Evolutionary conservation across 2,888 invertebrate genomes (phyloP).

Genomic region (Macrosoma leucophasiata): DNA sequence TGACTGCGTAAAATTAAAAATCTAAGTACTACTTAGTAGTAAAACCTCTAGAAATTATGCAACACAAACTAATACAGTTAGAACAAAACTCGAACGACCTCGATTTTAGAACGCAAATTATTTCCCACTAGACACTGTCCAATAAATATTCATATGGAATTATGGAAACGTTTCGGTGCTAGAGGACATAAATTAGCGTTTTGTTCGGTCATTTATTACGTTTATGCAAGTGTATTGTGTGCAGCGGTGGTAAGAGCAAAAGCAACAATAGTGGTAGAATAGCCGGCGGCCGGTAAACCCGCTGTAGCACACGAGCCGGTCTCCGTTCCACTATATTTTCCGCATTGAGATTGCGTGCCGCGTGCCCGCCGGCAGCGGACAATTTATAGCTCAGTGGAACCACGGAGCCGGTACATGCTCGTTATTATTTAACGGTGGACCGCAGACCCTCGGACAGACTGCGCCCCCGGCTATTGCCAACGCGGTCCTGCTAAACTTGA

Average conservation of each 20-base stretch:
- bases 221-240: constrained; percentile 20
- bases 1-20: no score
- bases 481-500: constrained; percentile 47
- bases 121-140: no score
- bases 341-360: constrained; percentile 73
- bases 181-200: no score
- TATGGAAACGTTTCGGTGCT: no score
- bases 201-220: no score
- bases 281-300: constrained; percentile 38
- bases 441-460: constrained; percentile 42
- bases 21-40: no score
- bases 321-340: constrained; percentile 50
- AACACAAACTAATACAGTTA: constrained; percentile 8
- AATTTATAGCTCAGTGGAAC: constrained; percentile 66
- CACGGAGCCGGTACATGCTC: constrained; percentile 46
- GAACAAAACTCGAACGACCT: constrained; percentile 20
- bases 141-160: no score
- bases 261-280: constrained; percentile 45
- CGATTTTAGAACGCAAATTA: constrained; percentile 23
- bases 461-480: constrained; percentile 58
- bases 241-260: constrained; percentile 28
- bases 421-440: constrained; percentile 65
- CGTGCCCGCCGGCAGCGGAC: constrained; percentile 67
- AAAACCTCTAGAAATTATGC: no score
- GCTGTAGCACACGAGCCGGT: constrained; percentile 31